phyloP scores from a whole-genome alignment of 2,888 invertebrate genomes.

The Scelioninae gen. 2 region DNA sequence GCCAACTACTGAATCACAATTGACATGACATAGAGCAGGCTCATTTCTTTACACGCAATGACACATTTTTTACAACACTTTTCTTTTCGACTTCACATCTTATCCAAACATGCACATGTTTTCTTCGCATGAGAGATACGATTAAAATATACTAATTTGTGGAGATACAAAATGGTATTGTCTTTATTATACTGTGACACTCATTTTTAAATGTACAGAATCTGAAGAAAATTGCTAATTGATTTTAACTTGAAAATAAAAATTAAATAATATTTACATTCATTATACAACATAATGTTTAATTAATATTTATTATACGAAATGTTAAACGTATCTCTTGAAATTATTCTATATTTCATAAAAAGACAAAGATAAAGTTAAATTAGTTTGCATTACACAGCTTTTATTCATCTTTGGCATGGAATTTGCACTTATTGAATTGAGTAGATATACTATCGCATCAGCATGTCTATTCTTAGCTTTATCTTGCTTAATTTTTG shows the following conservation, averaged over 20 bases:
- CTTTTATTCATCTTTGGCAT: slow-evolving; percentile 61
- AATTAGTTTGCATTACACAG: slow-evolving; percentile 51
- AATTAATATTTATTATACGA: background rate
- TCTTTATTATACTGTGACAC: background rate
- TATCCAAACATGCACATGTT: slow-evolving; percentile 15
- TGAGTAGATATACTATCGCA: slow-evolving; percentile 63
- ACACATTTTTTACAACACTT: slow-evolving; percentile 58
- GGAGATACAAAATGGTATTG: slow-evolving; percentile 2
- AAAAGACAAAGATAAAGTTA: slow-evolving; percentile 34
- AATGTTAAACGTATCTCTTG: slow-evolving; percentile 52
- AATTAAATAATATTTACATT: background rate
- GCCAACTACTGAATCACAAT: slow-evolving; percentile 77
- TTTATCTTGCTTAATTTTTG: slow-evolving; percentile 61
- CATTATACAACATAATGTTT: background rate
- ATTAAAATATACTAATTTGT: slow-evolving; percentile 21
- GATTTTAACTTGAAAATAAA: background rate
- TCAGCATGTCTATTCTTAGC: slow-evolving; percentile 65
- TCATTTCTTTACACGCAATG: slow-evolving; percentile 65
- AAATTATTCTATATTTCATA: slow-evolving; percentile 5
- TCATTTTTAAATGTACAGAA: background rate
- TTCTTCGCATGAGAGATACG: slow-evolving; percentile 49
- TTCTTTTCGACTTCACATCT: slow-evolving; percentile 48
- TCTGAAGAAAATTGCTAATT: background rate
- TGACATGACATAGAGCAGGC: slow-evolving; percentile 74
- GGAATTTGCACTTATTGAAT: slow-evolving; percentile 63